Percentiles rank a stretch among this genome's conserved stretches.
These are phyloP conservation scores for Bellardia bayeri DNA, from an alignment of 2,888 invertebrate species.

Conservation along the genomic window DNA sequence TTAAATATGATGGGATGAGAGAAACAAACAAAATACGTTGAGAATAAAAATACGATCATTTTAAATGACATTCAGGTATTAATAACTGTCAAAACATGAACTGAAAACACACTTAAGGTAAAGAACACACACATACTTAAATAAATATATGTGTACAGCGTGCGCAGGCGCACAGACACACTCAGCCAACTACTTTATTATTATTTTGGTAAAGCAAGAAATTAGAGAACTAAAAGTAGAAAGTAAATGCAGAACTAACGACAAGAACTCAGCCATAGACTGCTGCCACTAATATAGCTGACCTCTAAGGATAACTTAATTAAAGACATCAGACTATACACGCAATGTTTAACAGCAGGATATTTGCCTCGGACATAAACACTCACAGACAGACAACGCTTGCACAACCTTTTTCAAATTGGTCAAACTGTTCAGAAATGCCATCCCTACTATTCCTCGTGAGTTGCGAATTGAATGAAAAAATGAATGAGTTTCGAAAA, in stretches of 20 bases:
- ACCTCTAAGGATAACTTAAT: conserved; percentile 80
- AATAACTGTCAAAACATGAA: conserved; percentile 83
- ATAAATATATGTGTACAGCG: background rate
- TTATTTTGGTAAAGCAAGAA: conserved; percentile 7
- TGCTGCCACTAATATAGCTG: conserved; percentile 53
- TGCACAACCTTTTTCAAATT: conserved; percentile 73
- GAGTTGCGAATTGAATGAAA: conserved; percentile 21
- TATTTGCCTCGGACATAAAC: conserved; percentile 73
- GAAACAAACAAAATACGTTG: conserved; percentile 16
- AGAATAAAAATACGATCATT: conserved; percentile 78
- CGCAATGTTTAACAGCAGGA: conserved; percentile 80
- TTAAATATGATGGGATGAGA: conserved; percentile 4
- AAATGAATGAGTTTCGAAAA: conserved; percentile 51
- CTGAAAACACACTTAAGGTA: conserved; percentile 66
- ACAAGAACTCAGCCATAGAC: conserved; percentile 5
- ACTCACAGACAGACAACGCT: conserved; percentile 69
- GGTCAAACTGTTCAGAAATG: conserved; percentile 13
- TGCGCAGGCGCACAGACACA: conserved; percentile 6
- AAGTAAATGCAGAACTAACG: background rate
- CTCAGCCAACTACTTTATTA: conserved; percentile 1
- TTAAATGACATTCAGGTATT: conserved; percentile 82
- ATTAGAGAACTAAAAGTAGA: background rate
- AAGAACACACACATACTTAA: conserved; percentile 52
- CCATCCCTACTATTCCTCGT: background rate
- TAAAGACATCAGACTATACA: conserved; percentile 79